phyloP scores from a whole-genome alignment of 2,888 invertebrate genomes.

The Andrena minutula region DNA sequence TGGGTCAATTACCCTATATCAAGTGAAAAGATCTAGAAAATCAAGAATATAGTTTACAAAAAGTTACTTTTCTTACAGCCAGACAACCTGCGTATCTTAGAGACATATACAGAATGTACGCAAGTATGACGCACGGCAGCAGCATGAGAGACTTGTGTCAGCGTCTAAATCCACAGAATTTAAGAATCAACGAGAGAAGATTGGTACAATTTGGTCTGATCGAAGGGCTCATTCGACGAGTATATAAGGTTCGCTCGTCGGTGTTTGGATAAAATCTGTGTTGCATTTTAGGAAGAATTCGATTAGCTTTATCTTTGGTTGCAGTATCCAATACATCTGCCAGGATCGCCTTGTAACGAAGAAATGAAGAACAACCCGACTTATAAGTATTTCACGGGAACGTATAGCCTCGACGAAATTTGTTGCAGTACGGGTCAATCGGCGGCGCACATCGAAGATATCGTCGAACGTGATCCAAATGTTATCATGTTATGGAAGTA shows the following conservation, averaged over 20 bases:
- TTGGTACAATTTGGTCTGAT: conserved; percentile 95
- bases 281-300: background rate
- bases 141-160: conserved; percentile 92
- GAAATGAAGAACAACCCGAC: conserved; percentile 83
- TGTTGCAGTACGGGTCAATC: conserved; percentile 93
- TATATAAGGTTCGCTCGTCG: conserved; percentile 88
- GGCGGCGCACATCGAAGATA: conserved; percentile 91
- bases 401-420: conserved; percentile 94
- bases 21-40: background rate
- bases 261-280: background rate
- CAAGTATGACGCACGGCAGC: conserved; percentile 91
- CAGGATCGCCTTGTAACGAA: conserved; percentile 74
- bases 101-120: conserved; percentile 91
- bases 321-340: conserved; percentile 83
- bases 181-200: conserved; percentile 92
- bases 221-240: conserved; percentile 92
- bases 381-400: conserved; percentile 91
- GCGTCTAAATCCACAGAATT: conserved; percentile 89
- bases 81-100: conserved; percentile 89
- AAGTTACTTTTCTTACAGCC: conserved; percentile 83
- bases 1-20: too few species aligned
- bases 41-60: background rate
- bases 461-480: conserved; percentile 93
- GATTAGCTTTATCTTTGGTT: conserved; percentile 43
- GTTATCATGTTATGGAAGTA: conserved; percentile 93